Evolutionary conservation across 2,888 invertebrate genomes (phyloP), one percentile per base, ranked within the genome.

Genomic region (Phyto melanocephala): DNA sequence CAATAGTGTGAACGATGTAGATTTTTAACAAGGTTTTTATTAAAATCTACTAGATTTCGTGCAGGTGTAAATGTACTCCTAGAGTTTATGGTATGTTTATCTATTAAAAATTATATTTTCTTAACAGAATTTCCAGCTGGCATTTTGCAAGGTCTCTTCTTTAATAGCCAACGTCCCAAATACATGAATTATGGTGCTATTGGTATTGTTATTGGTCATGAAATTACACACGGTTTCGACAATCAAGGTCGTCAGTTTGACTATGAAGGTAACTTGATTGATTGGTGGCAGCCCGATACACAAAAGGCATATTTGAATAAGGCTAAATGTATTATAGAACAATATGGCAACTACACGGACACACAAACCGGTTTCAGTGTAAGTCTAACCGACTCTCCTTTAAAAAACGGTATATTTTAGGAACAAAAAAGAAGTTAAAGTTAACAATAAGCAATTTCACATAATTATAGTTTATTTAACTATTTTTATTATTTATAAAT

Each of bases 111-210:
- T 6, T 33, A 33, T 11, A 5, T 2, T 5, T 11, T 37, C n/a
- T 10, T 74, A 72, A 0, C 92, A 98, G 97, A 97, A 92, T 97
- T 98, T 91, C 97, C 98, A 0, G 98, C 98, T 85, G 98, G 97
- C 84, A 97, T 98, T 84, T 92, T 98, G 1, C 98, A 98, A 93
- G 97, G 97, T 1, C 94, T 95, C 1, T 98, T 98, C 93, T 98
- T 97, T 92, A 95, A 94, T 74, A 95, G 96, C 68, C 94, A 96
- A 58, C 94, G 98, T 22, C 98, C 98, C 0, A 94, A 95, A 85
- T 98, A 97, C 90, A 95, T 97, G 95, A 97, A 97, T 90, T 97
- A 96, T 87, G 97, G 97, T 20, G 96, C 96, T 2, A 97, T 98
- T 83, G 97, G 97, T 2, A 96, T 96, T 87, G 96, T 97, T 3